phyloP scores from a whole-genome alignment of 1,140 invertebrate genomes.

The Campoletis sonorensis region DNA sequence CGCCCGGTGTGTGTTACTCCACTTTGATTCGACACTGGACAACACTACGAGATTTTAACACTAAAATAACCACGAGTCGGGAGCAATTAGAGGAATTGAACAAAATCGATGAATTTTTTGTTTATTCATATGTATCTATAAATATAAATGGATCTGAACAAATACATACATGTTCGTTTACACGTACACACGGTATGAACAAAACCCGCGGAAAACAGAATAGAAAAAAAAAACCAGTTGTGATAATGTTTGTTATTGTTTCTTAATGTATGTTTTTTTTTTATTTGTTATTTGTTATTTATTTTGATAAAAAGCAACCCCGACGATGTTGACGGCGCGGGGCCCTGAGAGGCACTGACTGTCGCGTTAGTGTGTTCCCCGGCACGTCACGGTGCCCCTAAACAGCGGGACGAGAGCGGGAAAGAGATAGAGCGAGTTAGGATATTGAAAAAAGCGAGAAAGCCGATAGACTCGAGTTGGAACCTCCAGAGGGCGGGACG shows the following conservation, averaged over 20 bases:
- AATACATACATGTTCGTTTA: not conserved
- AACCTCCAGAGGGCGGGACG: not conserved
- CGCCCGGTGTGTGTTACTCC: too few species aligned
- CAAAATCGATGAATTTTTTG: not conserved
- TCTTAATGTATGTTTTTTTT: constrained; percentile 10
- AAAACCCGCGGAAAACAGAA: not conserved
- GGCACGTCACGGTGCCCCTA: not conserved
- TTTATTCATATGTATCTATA: not conserved
- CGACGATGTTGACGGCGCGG: constrained; percentile 69
- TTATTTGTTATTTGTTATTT: constrained; percentile 18
- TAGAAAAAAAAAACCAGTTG: not conserved
- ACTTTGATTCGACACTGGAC: too few species aligned
- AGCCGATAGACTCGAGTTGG: not conserved
- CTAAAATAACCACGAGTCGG: too few species aligned
- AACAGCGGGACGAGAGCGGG: not conserved
- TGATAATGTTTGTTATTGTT: constrained; percentile 26
- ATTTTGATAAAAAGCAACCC: constrained; percentile 58
- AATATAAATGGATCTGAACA: not conserved
- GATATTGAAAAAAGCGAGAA: not conserved
- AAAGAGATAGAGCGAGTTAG: not conserved
- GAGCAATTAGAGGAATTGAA: not conserved
- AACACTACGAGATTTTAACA: too few species aligned
- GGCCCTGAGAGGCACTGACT: constrained; percentile 72
- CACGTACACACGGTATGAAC: not conserved
- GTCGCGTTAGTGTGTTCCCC: constrained; percentile 45